Evolutionary conservation across 2,113 vertebrate species (phyloP).

Genomic region (Cyanoderma ruficeps): DNA sequence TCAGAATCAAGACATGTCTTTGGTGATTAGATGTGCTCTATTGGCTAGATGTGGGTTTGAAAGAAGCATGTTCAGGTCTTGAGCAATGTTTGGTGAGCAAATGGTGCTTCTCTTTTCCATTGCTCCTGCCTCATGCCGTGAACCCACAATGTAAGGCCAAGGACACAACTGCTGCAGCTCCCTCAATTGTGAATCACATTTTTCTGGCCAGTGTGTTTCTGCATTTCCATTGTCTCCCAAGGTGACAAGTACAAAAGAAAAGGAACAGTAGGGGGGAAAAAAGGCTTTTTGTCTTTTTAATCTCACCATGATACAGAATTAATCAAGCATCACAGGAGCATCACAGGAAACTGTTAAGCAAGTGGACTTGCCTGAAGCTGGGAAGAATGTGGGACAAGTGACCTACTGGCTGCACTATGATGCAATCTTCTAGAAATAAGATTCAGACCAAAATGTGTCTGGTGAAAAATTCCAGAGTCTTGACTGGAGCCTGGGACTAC

Average conservation of each 20-base stretch:
- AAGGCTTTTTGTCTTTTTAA: background rate
- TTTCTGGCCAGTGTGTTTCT: background rate
- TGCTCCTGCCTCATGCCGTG: background rate
- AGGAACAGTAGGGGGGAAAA: background rate
- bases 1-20: background rate
- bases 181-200: background rate
- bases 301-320: background rate
- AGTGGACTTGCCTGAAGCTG: background rate
- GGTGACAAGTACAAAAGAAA: background rate
- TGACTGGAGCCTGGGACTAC: background rate
- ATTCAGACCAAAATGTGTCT: background rate
- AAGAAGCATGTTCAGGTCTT: background rate
- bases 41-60: background rate
- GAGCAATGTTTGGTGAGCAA: background rate
- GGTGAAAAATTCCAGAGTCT: background rate
- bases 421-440: background rate
- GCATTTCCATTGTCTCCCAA: constrained; percentile 17
- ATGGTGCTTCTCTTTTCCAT: background rate
- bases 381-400: background rate
- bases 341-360: background rate
- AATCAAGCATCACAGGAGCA: background rate
- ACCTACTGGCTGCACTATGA: background rate
- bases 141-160: background rate
- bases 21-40: background rate
- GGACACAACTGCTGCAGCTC: background rate